A percentile compares a stretch with the other conserved stretches of the same genome.
Conservation (phyloP, 1,140 invertebrate species). For the Pristionchus pacificus region DNA sequence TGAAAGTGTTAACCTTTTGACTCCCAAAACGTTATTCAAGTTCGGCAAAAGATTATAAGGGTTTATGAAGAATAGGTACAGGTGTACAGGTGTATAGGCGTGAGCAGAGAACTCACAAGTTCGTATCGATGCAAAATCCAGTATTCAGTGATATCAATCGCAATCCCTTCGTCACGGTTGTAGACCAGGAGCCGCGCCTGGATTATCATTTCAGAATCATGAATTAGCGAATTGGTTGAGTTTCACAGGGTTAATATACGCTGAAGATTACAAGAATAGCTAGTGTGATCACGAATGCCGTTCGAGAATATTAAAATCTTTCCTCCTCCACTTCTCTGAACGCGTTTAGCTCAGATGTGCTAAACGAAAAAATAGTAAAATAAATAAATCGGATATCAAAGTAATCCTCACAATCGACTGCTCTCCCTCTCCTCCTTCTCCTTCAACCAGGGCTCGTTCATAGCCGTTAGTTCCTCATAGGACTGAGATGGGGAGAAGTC, state of each 20-base stretch:
- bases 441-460: slow-evolving; percentile 41
- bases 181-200: slow-evolving; percentile 50
- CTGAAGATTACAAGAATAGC: too few relatives aligned
- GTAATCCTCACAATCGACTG: slow-evolving; percentile 40
- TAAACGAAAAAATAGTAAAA: too few relatives aligned
- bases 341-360: too few relatives aligned
- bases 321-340: too few relatives aligned
- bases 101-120: slow-evolving; percentile 50
- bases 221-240: too few relatives aligned
- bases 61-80: too few relatives aligned
- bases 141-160: slow-evolving; percentile 52
- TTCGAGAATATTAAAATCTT: too few relatives aligned
- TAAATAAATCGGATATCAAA: neutral
- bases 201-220: too few relatives aligned
- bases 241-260: too few relatives aligned
- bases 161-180: slow-evolving; percentile 40
- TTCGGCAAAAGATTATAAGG: too few relatives aligned
- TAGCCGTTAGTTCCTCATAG: slow-evolving; percentile 40
- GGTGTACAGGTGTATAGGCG: too few relatives aligned
- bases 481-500: slow-evolving; percentile 52
- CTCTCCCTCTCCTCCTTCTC: slow-evolving; percentile 25
- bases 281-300: too few relatives aligned
- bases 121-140: slow-evolving; percentile 54
- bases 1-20: slow-evolving; percentile 63
- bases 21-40: neutral